Evolutionary conservation across 2,113 vertebrate species (phyloP).

Genomic region (Myotis lucifugus): DNA sequence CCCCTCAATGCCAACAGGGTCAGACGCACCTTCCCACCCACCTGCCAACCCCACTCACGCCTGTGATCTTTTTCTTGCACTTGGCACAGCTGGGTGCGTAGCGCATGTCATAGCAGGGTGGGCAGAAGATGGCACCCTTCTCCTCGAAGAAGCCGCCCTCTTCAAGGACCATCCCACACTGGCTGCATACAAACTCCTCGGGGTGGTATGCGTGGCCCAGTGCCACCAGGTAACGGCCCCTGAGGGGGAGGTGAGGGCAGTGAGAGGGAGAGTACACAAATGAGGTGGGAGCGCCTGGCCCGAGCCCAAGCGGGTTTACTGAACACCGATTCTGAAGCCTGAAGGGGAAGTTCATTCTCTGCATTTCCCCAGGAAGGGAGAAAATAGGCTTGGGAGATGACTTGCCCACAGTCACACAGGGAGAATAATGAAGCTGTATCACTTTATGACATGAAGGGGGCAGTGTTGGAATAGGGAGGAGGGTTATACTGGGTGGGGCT

Average conservation of each 20-base stretch:
- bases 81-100: constrained; percentile 96
- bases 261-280: background rate
- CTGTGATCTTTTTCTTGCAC: constrained; percentile 98
- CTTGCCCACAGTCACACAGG: background rate
- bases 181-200: constrained; percentile 96
- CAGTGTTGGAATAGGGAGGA: background rate
- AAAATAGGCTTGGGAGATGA: background rate
- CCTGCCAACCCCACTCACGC: constrained; percentile 85
- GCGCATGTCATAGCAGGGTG: constrained; percentile 94
- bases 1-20: background rate
- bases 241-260: constrained; percentile 60
- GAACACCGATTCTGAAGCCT: background rate
- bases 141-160: constrained; percentile 99
- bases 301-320: background rate
- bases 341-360: background rate
- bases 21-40: rapidly evolving
- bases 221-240: constrained; percentile 96
- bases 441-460: background rate
- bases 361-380: background rate
- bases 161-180: constrained; percentile 94
- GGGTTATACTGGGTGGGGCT: background rate
- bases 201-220: constrained; percentile 98
- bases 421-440: background rate
- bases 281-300: background rate
- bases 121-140: constrained; percentile 95